Evolutionary conservation across 2,113 vertebrate species (phyloP).

Genomic region (Chlamydotis undulata): DNA sequence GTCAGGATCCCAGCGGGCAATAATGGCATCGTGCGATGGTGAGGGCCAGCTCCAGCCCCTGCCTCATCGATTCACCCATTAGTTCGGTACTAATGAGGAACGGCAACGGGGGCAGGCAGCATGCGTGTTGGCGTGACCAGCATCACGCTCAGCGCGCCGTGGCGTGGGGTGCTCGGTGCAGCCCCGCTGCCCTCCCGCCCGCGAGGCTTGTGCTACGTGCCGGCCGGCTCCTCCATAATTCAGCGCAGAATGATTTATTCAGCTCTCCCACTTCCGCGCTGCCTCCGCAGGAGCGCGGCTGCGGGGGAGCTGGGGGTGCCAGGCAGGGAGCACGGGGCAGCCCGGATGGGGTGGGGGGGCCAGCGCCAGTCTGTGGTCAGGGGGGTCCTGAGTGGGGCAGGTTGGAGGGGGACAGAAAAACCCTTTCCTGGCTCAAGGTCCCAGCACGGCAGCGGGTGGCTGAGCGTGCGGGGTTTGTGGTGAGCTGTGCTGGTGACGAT

Average conservation of each 20-base stretch:
- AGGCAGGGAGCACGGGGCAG: rapidly evolving
- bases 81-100: not conserved
- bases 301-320: not conserved
- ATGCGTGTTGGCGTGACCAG: rapidly evolving
- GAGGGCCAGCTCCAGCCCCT: not conserved
- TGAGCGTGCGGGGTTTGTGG: rapidly evolving
- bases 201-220: not conserved
- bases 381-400: not conserved
- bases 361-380: not conserved
- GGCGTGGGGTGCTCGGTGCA: not conserved
- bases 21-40: rapidly evolving
- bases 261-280: not conserved
- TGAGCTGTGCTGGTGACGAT: rapidly evolving
- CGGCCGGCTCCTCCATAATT: slow-evolving; percentile 15
- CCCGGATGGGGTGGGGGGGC: rapidly evolving
- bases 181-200: not conserved
- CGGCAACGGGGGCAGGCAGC: not conserved
- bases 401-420: not conserved
- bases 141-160: rapidly evolving
- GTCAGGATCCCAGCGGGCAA: not conserved
- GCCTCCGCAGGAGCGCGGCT: not conserved
- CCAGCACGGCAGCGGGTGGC: not conserved
- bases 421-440: not conserved
- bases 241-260: slow-evolving; percentile 40
- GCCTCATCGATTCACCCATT: rapidly evolving